A percentile compares a stretch with the other conserved stretches of the same genome.
Evolutionary conservation across 1,140 invertebrate species (phyloP).

Genomic region (Archegozetes longisetosus): DNA sequence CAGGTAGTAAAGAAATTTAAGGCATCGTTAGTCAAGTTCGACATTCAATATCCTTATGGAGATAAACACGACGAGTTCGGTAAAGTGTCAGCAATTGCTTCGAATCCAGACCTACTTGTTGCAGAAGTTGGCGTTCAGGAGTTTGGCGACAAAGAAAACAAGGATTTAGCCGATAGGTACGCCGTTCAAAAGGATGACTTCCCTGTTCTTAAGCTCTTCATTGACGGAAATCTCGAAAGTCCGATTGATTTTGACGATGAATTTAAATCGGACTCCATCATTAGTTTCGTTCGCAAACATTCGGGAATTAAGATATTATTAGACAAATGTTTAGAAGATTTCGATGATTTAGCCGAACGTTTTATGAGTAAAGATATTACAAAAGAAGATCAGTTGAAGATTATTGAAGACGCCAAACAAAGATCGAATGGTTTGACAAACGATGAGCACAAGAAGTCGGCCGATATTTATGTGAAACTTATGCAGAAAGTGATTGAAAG

Average conservation of each 20-base stretch:
- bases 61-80: slow-evolving; percentile 78
- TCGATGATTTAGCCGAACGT: slow-evolving; percentile 58
- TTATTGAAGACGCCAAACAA: slow-evolving; percentile 41
- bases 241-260: slow-evolving; percentile 40
- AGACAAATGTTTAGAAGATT: slow-evolving; percentile 65
- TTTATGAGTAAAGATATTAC: slow-evolving; percentile 38
- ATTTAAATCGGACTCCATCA: slow-evolving; percentile 51
- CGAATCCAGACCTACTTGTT: slow-evolving; percentile 55
- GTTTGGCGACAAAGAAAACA: slow-evolving; percentile 74
- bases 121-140: slow-evolving; percentile 81
- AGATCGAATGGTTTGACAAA: slow-evolving; percentile 35
- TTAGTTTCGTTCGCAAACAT: slow-evolving; percentile 43
- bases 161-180: slow-evolving; percentile 58
- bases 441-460: slow-evolving; percentile 40
- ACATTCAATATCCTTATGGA: slow-evolving; percentile 85
- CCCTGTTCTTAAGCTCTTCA: slow-evolving; percentile 62
- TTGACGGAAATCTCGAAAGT: slow-evolving; percentile 41
- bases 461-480: slow-evolving; percentile 60
- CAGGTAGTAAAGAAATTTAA: slow-evolving; percentile 67
- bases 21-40: slow-evolving; percentile 73
- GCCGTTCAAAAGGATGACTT: slow-evolving; percentile 58
- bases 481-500: slow-evolving; percentile 68
- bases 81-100: slow-evolving; percentile 50
- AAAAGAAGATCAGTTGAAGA: slow-evolving; percentile 38
- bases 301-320: slow-evolving; percentile 61